phyloP scores from a whole-genome alignment of 1,140 invertebrate genomes.

The Octopus sinensis region DNA sequence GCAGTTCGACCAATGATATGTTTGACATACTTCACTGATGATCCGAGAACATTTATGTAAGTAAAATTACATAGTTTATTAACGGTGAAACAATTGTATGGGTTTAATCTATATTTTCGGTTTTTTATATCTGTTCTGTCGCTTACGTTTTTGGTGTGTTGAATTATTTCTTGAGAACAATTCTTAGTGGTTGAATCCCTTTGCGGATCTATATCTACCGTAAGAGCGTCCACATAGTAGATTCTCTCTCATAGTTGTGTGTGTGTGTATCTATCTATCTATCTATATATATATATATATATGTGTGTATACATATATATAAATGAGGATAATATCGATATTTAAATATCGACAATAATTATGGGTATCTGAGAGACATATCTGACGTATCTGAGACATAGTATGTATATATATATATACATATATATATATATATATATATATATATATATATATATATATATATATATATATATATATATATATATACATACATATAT shows the following conservation, averaged over 20 bases:
- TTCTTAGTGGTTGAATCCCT: no score
- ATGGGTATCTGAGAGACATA: neutral
- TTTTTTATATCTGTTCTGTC: no score
- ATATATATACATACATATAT: neutral
- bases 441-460: neutral
- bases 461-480: neutral
- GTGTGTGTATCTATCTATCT: neutral
- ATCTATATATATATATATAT: neutral
- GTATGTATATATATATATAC: neutral
- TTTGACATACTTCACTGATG: no score
- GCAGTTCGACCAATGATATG: no score
- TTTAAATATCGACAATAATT: neutral
- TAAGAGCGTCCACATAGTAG: neutral
- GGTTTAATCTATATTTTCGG: no score
- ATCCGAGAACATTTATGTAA: no score
- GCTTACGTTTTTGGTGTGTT: no score
- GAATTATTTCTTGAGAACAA: no score
- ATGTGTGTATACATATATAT: neutral
- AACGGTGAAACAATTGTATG: no score
- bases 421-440: neutral
- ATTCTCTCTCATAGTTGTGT: no score
- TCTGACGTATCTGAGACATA: neutral
- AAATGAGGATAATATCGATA: neutral
- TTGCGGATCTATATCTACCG: rapidly evolving
- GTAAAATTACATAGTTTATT: no score